Conservation (phyloP, 23 tunicate species). For the Styela plicata region DNA sequence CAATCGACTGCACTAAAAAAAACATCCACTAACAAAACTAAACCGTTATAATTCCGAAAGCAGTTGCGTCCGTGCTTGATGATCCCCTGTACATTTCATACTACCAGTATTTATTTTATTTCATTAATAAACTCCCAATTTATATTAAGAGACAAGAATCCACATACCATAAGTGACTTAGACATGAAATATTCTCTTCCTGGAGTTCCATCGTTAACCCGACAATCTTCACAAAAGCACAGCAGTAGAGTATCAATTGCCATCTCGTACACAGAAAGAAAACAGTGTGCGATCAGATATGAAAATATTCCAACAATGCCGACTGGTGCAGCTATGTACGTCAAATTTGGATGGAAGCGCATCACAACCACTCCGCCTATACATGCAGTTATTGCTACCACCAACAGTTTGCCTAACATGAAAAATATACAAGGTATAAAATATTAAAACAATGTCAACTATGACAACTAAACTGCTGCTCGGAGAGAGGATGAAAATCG, state of each 20-base stretch:
- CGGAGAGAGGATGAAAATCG: too few species aligned
- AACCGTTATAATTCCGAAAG: too few species aligned
- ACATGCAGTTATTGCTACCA: constrained; percentile 74
- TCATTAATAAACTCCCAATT: too few species aligned
- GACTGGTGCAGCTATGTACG: constrained; percentile 58
- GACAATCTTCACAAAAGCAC: constrained; percentile 89
- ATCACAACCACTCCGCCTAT: constrained; percentile 67
- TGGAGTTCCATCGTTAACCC: constrained; percentile 84
- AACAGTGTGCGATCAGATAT: constrained; percentile 87
- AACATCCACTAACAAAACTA: too few species aligned
- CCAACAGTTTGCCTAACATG: constrained; percentile 68
- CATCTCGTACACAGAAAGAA: constrained; percentile 82
- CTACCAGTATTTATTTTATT: too few species aligned
- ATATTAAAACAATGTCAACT: too few species aligned
- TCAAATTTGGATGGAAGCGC: constrained; percentile 51
- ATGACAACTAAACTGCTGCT: too few species aligned
- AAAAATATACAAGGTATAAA: too few species aligned
- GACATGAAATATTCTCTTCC: constrained; percentile 90
- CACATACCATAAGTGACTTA: constrained; percentile 76
- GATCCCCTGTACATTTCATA: too few species aligned
- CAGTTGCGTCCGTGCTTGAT: too few species aligned
- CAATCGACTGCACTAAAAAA: too few species aligned
- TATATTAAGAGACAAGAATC: background rate
- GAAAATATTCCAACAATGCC: constrained; percentile 69
- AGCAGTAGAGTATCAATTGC: constrained; percentile 75